Percentiles rank a stretch among this genome's conserved stretches.
These are phyloP conservation scores for Dryadula phaetusa DNA, from an alignment of 2,888 invertebrate species.

Conservation along the genomic window DNA sequence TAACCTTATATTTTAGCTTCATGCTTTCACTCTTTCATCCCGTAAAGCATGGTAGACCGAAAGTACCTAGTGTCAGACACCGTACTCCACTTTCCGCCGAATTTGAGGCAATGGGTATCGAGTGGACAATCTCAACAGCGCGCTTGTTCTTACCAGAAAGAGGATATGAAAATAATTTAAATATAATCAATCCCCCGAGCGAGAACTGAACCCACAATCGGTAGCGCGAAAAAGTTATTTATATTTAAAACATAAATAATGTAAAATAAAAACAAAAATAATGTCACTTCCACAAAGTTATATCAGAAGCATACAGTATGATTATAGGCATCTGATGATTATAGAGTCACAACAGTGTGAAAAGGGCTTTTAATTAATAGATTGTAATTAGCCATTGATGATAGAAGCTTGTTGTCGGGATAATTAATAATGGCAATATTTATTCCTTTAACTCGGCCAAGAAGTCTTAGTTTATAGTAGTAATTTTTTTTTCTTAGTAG, in stretches of 20 bases:
- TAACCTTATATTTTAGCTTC: background rate
- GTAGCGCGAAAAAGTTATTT: too few relatives aligned
- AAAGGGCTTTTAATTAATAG: slow-evolving; percentile 35
- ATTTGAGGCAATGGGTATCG: too few relatives aligned
- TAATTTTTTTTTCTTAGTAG: background rate
- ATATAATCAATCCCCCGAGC: too few relatives aligned
- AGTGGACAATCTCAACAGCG: too few relatives aligned
- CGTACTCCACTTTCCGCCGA: too few relatives aligned
- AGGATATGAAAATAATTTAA: too few relatives aligned
- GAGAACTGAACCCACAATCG: too few relatives aligned
- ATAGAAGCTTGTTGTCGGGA: slow-evolving; percentile 9
- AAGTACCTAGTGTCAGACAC: too few relatives aligned
- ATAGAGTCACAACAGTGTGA: slow-evolving; percentile 23
- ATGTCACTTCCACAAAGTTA: slow-evolving; percentile 13
- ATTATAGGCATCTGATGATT: slow-evolving; percentile 30
- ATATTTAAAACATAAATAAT: too few relatives aligned
- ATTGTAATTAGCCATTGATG: slow-evolving; percentile 17
- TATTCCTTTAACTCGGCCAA: background rate
- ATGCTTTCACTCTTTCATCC: too few relatives aligned
- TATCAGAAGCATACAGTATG: slow-evolving; percentile 22
- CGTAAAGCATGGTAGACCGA: too few relatives aligned
- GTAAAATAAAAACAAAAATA: background rate
- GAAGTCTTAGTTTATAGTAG: background rate
- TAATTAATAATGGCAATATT: background rate
- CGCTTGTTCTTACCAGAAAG: too few relatives aligned